Conservation (phyloP, 2,888 invertebrate genomes). For the Ectobius pallidus region DNA sequence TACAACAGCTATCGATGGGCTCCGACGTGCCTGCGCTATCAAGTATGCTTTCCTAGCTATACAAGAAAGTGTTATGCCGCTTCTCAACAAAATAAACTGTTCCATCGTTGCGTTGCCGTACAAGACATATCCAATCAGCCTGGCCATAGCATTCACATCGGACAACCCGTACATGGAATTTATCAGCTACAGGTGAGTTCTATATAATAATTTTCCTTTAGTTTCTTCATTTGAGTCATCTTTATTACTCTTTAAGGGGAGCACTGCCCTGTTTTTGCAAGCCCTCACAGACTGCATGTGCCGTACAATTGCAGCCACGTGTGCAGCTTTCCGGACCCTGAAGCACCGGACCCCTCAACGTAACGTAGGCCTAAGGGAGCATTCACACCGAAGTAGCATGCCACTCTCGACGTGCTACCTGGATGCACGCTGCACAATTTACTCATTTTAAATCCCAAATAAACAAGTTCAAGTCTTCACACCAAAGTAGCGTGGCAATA, state of each 20-base stretch:
- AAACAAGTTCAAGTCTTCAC: neutral
- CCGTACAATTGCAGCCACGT: too few species aligned
- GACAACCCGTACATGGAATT: constrained; percentile 28
- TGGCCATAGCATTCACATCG: constrained; percentile 12
- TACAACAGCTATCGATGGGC: neutral
- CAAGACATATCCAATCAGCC: neutral
- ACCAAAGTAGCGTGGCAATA: neutral
- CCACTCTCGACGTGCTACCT: too few species aligned
- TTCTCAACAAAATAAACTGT: constrained; percentile 11
- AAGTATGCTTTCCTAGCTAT: constrained; percentile 25
- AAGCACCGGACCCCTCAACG: neutral
- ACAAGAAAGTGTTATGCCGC: constrained; percentile 1
- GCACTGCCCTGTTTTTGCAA: too few species aligned
- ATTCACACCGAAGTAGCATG: too few species aligned
- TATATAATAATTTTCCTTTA: neutral
- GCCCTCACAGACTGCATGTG: too few species aligned
- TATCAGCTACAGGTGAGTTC: constrained; percentile 27
- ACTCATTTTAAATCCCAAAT: neutral
- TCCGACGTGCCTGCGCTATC: constrained; percentile 10
- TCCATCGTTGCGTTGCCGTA: constrained; percentile 12
- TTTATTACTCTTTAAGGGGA: too few species aligned
- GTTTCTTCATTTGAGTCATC: too few species aligned
- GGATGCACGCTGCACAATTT: neutral
- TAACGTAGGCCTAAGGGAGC: neutral
- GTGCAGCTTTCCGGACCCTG: too few species aligned